Evolutionary conservation across 1,140 invertebrate species (phyloP), one percentile per base, ranked within the genome.

Genomic region (Philopotamus ludificatus): DNA sequence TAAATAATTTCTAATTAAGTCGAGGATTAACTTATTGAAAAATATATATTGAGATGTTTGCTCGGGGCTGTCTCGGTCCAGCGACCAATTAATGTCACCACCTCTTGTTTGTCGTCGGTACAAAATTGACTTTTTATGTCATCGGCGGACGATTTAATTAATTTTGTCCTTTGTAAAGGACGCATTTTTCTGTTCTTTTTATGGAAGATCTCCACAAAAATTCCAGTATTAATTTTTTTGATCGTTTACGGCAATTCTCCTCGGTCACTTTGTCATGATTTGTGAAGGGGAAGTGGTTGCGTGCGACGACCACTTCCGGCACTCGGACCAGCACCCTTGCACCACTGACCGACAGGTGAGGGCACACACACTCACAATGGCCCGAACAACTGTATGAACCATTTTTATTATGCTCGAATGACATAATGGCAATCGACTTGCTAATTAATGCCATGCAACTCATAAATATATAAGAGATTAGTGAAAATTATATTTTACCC

Each of bases 41-140:
- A n/a, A n/a, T n/a, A 12, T 21, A 20, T 20, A 50, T 50, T 50
- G 47, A 50, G 47, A 50, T 50, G 3, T 50, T 21, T 9, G 15
- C 22, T 22, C 21, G 15, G 18, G 22, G 7, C 51, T 62, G 41
- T 62, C 59, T 62, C 20, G 16, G 10, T 9, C 21, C n/a, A 26
- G 45, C 21, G 45, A 49, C 59, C 59, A 62, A 62, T 62, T 62
- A 62, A 62, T 39, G 59, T 49, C 59, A 16, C 39, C 28, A 3
- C 4, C 26, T 39, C 39, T 21, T 25, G 50, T 49, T 3, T 62
- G 59, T 62, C 59, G 12, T 50, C 23, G 16, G 26, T 54, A 62
- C 22, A 28, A 63, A 63, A 63, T 63, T 63, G 61, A 63, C 49
- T 63, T 63, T 63, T 54, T 63, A 23, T 63, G 61, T 63, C 41